Evolutionary conservation across 2,113 vertebrate genomes (phyloP).

Genomic region (Polypterus senegalus): DNA sequence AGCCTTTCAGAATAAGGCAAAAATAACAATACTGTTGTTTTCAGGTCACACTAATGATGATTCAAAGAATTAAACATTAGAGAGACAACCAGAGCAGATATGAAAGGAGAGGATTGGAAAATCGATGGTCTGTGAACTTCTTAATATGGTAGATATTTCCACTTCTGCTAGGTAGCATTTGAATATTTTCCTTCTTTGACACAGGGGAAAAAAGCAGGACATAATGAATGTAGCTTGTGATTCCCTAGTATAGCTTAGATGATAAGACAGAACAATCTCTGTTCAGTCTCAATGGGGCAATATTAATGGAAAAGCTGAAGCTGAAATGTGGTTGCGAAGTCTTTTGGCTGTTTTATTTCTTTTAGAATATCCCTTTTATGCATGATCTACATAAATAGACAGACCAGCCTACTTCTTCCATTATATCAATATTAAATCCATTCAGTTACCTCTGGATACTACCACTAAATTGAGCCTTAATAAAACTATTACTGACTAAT

Average conservation of each 20-base stretch:
- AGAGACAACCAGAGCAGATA: constrained; percentile 32
- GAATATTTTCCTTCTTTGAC: constrained; percentile 12
- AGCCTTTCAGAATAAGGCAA: too few species aligned
- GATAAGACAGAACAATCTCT: constrained; percentile 14
- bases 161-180: constrained; percentile 13
- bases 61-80: constrained; percentile 3
- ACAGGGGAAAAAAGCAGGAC: not conserved
- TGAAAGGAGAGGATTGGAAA: constrained; percentile 33
- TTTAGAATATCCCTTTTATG: too few species aligned
- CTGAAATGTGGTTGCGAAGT: constrained; percentile 28
- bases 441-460: not conserved
- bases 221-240: not conserved
- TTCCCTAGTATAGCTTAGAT: not conserved
- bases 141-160: constrained; percentile 22
- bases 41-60: too few species aligned
- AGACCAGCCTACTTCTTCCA: constrained; percentile 2
- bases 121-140: constrained; percentile 31
- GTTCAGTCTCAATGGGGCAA: constrained; percentile 11
- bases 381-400: constrained; percentile 22
- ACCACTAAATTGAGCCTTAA: too few species aligned
- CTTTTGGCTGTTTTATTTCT: constrained; percentile 18
- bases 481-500: too few species aligned
- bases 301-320: constrained; percentile 25
- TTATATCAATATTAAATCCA: too few species aligned
- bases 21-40: too few species aligned